Evolutionary conservation across 2,797 vertebrate genomes (phyloP).

Genomic region (Dicrostonyx torquatus): DNA sequence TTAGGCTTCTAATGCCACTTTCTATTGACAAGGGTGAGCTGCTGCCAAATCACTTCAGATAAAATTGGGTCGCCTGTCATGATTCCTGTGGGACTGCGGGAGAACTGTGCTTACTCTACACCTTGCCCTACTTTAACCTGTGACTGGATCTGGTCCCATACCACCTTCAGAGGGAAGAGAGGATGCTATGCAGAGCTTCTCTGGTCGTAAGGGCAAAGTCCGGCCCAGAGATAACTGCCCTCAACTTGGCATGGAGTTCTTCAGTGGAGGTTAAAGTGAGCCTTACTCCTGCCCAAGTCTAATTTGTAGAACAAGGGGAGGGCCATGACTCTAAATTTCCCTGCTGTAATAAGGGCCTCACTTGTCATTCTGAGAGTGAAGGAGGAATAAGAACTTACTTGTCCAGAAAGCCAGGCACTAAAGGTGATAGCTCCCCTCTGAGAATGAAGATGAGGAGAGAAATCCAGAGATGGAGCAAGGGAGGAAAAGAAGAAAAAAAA

Average conservation of each 20-base stretch:
- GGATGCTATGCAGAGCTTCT: background rate
- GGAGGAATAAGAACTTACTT: background rate
- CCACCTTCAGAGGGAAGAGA: background rate
- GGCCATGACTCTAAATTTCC: background rate
- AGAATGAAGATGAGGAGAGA: conserved; percentile 1
- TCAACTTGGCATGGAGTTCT: background rate
- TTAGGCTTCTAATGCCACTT: conserved; percentile 8
- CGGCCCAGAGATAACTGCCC: background rate
- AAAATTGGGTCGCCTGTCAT: conserved; percentile 64
- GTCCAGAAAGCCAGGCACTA: background rate
- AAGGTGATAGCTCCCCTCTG: background rate
- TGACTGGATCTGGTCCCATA: background rate
- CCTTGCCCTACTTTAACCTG: conserved; percentile 56
- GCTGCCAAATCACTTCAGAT: conserved; percentile 31
- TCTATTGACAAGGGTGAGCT: conserved; percentile 31
- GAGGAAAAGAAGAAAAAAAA: background rate
- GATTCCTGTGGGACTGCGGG: background rate
- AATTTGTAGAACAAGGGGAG: conserved; percentile 10
- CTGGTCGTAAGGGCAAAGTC: background rate
- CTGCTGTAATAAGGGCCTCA: background rate
- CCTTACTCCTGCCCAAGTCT: background rate
- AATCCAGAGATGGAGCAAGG: background rate
- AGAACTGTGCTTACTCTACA: conserved; percentile 51
- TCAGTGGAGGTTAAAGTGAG: background rate
- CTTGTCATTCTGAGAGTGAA: background rate